Conservation (phyloP, 2,888 invertebrate species). For the Norana najaformis region DNA sequence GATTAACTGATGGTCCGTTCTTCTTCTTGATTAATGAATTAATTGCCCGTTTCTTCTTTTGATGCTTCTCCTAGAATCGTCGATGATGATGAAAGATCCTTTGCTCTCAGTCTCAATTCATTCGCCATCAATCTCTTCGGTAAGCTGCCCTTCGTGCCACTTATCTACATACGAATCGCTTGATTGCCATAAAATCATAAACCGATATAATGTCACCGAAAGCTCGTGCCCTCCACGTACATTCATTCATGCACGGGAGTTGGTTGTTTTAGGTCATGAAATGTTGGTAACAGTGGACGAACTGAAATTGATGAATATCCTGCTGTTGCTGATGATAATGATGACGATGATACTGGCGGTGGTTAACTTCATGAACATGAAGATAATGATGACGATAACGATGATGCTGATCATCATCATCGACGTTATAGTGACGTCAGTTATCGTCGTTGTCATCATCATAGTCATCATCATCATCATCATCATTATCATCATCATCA, state of each 20-base stretch:
- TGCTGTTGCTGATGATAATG: not conserved
- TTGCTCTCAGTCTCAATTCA: constrained; percentile 43
- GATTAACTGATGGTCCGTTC: no score
- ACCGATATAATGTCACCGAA: no score
- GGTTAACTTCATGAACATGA: not conserved
- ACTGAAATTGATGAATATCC: not conserved
- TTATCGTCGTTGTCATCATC: not conserved
- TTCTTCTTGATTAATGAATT: no score
- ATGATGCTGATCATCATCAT: not conserved
- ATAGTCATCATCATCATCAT: no score
- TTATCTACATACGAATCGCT: no score
- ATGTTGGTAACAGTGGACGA: no score
- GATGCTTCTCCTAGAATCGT: constrained; percentile 40
- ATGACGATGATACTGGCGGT: not conserved
- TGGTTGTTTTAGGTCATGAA: no score
- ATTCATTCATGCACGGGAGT: no score
- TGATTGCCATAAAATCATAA: no score
- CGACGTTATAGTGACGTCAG: not conserved
- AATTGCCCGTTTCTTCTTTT: not conserved
- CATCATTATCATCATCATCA: no score
- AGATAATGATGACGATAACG: not conserved
- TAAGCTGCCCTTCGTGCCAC: constrained; percentile 33
- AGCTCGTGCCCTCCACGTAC: no score
- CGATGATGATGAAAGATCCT: constrained; percentile 40
- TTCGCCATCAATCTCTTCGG: constrained; percentile 43